These are phyloP conservation scores for Ophioderma brevispina DNA, from an alignment of 35 echinoderm and acorn worm species.

Conservation along the genomic window DNA sequence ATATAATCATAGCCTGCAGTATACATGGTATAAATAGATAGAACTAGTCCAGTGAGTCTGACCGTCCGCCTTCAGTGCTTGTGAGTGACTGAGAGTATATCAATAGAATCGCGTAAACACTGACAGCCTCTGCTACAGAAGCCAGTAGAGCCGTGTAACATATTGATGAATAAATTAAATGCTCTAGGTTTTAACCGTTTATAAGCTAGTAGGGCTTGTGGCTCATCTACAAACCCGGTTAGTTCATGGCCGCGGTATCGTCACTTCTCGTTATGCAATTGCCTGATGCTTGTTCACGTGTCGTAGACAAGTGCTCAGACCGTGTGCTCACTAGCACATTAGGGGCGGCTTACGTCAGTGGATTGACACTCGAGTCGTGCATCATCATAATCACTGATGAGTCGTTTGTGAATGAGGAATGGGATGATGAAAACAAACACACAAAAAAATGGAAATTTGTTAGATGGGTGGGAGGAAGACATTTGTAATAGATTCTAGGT, in stretches of 20 bases:
- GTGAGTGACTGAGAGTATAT: neutral
- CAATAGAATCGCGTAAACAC: neutral
- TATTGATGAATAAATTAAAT: too few species aligned
- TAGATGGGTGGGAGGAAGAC: neutral
- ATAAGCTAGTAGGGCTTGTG: too few species aligned
- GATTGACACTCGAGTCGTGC: neutral
- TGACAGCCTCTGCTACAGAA: neutral
- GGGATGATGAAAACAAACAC: neutral
- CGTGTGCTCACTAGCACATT: slow-evolving; percentile 2
- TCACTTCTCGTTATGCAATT: too few species aligned
- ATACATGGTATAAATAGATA: too few species aligned
- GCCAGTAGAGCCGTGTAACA: too few species aligned
- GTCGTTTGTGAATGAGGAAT: neutral
- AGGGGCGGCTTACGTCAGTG: neutral
- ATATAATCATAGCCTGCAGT: too few species aligned
- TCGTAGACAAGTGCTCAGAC: neutral
- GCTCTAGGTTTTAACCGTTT: too few species aligned
- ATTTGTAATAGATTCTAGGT: neutral
- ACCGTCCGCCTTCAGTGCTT: neutral
- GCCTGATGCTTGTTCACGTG: too few species aligned
- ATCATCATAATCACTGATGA: neutral
- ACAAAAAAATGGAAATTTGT: neutral
- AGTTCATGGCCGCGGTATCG: too few species aligned
- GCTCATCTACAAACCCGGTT: too few species aligned
- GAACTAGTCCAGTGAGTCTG: neutral